These are phyloP conservation scores for Ceyx melanurus DNA, from an alignment of 2,113 vertebrate species.

Conservation along the genomic window DNA sequence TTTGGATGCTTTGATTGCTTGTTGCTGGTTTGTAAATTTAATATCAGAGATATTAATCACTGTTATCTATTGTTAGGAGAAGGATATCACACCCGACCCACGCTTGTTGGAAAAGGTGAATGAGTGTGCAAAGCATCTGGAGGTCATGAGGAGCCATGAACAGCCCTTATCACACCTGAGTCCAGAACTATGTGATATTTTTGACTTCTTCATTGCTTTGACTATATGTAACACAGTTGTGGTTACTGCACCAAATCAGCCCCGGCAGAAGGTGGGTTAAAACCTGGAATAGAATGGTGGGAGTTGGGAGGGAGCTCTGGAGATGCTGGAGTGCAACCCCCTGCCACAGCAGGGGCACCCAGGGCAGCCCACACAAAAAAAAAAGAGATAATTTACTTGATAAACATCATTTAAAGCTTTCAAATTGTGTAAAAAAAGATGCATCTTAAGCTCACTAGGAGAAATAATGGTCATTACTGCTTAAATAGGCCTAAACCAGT, in stretches of 20 bases:
- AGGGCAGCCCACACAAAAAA: not conserved
- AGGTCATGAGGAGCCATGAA: conserved; percentile 80
- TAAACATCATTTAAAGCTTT: not conserved
- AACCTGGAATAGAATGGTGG: not conserved
- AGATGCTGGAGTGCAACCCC: too few relatives aligned
- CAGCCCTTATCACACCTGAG: conserved; percentile 83
- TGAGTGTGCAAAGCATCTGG: conserved; percentile 86
- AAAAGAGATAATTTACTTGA: not conserved
- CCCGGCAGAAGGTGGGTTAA: conserved; percentile 86
- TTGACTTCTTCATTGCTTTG: conserved; percentile 95
- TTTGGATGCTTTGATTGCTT: not conserved
- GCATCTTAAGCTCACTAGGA: not conserved
- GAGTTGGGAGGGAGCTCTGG: too few relatives aligned
- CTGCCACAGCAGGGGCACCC: too few relatives aligned
- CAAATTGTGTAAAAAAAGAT: not conserved
- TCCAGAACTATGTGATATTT: conserved; percentile 87
- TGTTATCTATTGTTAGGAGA: conserved; percentile 79
- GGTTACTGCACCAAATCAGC: conserved; percentile 93
- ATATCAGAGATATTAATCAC: not conserved
- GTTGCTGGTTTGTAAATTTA: not conserved
- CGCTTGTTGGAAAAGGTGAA: conserved; percentile 91
- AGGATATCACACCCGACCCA: conserved; percentile 94
- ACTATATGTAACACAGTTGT: conserved; percentile 97
- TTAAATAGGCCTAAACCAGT: not conserved
- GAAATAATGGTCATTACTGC: not conserved